phyloP scores from a whole-genome alignment of 53 echinoderm and acorn worm species.

The Temnopleurus reevesii region DNA sequence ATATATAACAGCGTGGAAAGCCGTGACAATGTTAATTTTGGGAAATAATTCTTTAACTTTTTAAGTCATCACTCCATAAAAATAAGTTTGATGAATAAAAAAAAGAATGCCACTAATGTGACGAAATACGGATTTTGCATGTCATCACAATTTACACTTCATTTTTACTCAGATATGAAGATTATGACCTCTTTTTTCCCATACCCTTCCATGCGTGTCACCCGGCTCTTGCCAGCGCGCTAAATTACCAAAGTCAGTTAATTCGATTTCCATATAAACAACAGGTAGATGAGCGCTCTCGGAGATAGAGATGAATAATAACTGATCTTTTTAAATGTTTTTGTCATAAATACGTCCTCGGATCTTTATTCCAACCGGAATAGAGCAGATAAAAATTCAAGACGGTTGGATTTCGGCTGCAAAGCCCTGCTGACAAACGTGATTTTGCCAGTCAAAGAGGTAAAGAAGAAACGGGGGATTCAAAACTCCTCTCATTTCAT shows the following conservation, averaged over 20 bases:
- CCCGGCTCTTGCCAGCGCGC: neutral
- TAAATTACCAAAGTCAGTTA: slow-evolving; percentile 18
- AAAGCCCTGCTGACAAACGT: slow-evolving; percentile 38
- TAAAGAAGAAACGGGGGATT: neutral
- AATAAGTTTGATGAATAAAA: too few relatives aligned
- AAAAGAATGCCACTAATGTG: too few relatives aligned
- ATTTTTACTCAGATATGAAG: too few relatives aligned
- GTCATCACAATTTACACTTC: neutral
- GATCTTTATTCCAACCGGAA: slow-evolving; percentile 25
- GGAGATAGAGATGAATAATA: neutral
- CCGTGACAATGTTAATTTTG: too few relatives aligned
- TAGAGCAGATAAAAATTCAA: slow-evolving; percentile 27
- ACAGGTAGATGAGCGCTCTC: too few relatives aligned
- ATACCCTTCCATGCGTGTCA: neutral
- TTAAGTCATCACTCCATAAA: too few relatives aligned
- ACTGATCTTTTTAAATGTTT: slow-evolving; percentile 23
- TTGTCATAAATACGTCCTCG: slow-evolving; percentile 47
- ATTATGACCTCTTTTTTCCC: slow-evolving; percentile 3
- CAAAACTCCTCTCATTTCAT: neutral
- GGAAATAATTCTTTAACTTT: too few relatives aligned
- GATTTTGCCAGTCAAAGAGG: neutral
- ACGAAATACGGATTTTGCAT: neutral
- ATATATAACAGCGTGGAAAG: too few relatives aligned
- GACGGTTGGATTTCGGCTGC: slow-evolving; percentile 29
- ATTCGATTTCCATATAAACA: slow-evolving; percentile 34